Percentiles rank a stretch among this genome's conserved stretches.
phyloP scores from a whole-genome alignment of 2,888 invertebrate species.

The Monochamus alternatus region DNA sequence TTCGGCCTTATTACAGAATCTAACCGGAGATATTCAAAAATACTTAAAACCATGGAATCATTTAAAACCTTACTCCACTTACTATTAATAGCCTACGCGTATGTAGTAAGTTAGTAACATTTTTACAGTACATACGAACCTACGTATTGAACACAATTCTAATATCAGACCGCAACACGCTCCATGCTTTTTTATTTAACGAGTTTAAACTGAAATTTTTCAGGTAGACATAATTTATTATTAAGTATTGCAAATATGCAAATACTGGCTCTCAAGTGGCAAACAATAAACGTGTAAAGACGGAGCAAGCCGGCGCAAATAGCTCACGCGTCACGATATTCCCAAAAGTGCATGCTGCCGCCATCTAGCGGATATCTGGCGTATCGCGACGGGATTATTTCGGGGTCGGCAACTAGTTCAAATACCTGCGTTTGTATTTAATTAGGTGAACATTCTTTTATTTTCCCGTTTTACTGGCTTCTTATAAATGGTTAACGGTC shows the following conservation, averaged over 20 bases:
- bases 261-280: neutral
- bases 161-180: neutral
- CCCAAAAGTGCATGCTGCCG: constrained; percentile 1
- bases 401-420: constrained; percentile 19
- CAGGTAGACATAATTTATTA: neutral
- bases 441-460: constrained; percentile 12
- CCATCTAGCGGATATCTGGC: constrained; percentile 13
- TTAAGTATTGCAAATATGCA: constrained; percentile 8
- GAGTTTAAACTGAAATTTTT: neutral
- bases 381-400: constrained; percentile 3
- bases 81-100: constrained; percentile 7
- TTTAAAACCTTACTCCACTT: constrained; percentile 12
- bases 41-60: neutral
- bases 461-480: constrained; percentile 22
- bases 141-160: neutral
- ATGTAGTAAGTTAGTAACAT: constrained; percentile 1
- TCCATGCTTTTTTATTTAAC: neutral
- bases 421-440: constrained; percentile 18
- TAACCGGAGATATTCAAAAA: too few species aligned
- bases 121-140: neutral
- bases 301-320: neutral
- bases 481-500: constrained; percentile 22
- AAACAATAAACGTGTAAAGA: constrained; percentile 18
- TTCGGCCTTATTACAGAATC: too few species aligned
- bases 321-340: constrained; percentile 6